Base-by-base conservation (phyloP, 1,140 invertebrate genomes). In the Archegozetes longisetosus region DNA sequence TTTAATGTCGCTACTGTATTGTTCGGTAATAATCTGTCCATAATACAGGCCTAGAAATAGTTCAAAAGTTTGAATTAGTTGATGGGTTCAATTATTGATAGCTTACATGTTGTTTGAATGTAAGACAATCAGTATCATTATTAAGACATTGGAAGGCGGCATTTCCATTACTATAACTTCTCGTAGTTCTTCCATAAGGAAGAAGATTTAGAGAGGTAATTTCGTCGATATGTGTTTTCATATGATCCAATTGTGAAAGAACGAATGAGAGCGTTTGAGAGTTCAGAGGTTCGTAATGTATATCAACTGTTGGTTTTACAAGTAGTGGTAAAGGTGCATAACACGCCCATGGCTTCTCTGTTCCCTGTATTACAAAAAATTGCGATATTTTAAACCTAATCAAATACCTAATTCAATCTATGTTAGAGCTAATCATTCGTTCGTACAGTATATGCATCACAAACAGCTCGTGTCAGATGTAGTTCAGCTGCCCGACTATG, bases 391-490 rank as follows among this genome's bases (percentile, higher is more conserved):
- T n/a, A n/a, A n/a, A n/a, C n/a, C n/a, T n/a, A n/a, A n/a, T n/a
- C n/a, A n/a, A n/a, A n/a, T n/a, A n/a, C 17, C n/a, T n/a, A n/a
- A n/a, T n/a, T n/a, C n/a, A n/a, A n/a, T n/a, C n/a, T n/a, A n/a
- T n/a, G n/a, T n/a, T n/a, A n/a, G n/a, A n/a, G n/a, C n/a, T n/a
- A n/a, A n/a, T 23, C 17, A 55, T 53, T 9, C 20, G 2, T 9
- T 40, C 32, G 24, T 47, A 55, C 54, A 12, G 13, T 23, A 60
- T 60, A 61, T 4, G 59, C 14, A 61, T 61, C 59, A 32, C 59
- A 61, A 61, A 61, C 58, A 22, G 59, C 4, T 62, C 58, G 59
- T 28, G 17, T 22, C 40, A 61, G 17, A 60, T 61, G 59, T 24
- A 60, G 12, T 48, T 61, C 59, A 60, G 27, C 26, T 20, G 14